Evolutionary conservation across 1,140 invertebrate genomes (phyloP).

Genomic region (Antheraea mylitta): DNA sequence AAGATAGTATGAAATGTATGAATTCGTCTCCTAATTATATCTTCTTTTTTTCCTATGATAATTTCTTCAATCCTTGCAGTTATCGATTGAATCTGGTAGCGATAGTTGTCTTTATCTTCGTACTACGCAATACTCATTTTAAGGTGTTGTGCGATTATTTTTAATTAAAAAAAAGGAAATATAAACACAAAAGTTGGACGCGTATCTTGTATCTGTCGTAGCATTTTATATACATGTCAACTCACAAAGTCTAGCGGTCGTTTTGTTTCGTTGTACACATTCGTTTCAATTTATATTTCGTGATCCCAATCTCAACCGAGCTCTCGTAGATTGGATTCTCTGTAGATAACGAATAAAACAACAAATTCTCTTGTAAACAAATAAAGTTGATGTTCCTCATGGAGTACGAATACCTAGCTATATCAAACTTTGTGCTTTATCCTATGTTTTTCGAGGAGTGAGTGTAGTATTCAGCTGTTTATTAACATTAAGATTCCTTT

Average conservation of each 20-base stretch:
- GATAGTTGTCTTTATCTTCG: too few species aligned
- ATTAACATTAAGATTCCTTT: too few species aligned
- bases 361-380: conserved; percentile 4
- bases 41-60: too few species aligned
- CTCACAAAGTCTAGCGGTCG: neutral
- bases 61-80: too few species aligned
- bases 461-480: too few species aligned
- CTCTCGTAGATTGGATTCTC: conserved; percentile 20
- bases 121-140: too few species aligned
- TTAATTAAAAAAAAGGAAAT: too few species aligned
- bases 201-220: neutral
- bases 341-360: conserved; percentile 15
- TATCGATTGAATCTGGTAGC: too few species aligned
- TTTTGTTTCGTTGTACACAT: conserved; percentile 20
- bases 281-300: conserved; percentile 27
- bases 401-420: neutral
- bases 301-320: conserved; percentile 19
- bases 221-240: conserved; percentile 20
- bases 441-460: neutral
- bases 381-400: neutral
- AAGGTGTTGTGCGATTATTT: too few species aligned
- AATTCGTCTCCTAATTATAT: too few species aligned
- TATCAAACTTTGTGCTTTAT: neutral
- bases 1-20: too few species aligned
- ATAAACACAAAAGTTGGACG: too few species aligned